Evolutionary conservation across 2,797 vertebrate genomes (phyloP).

Genomic region (Bovichtus variegatus): DNA sequence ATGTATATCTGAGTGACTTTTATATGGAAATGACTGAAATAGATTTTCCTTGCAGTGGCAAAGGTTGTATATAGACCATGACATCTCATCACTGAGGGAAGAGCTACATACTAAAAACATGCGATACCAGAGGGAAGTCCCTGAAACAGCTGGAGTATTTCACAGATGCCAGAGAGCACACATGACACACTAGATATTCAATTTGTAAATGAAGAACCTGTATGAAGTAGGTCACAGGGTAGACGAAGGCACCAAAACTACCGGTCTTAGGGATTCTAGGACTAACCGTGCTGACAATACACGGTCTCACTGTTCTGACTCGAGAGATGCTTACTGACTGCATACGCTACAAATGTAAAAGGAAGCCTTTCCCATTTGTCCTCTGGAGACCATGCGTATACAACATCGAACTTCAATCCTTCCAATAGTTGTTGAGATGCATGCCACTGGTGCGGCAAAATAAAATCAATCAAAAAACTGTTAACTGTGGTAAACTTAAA

Average conservation of each 20-base stretch:
- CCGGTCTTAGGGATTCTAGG: not conserved
- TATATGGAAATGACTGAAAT: conserved; percentile 11
- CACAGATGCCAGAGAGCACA: not conserved
- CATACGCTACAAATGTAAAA: not conserved
- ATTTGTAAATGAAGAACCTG: not conserved
- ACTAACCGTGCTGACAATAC: not conserved
- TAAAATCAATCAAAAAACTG: not conserved
- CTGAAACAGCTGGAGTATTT: conserved; percentile 20
- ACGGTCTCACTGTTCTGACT: not conserved
- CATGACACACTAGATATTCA: not conserved
- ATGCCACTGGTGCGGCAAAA: no score
- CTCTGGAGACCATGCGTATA: not conserved
- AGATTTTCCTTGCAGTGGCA: conserved; percentile 12
- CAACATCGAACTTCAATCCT: not conserved
- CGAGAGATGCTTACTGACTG: not conserved
- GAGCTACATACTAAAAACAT: conserved; percentile 6
- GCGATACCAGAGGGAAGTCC: conserved; percentile 1
- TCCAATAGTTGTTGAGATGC: not conserved
- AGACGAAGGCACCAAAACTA: not conserved
- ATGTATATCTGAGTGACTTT: conserved; percentile 21
- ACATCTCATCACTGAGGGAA: conserved; percentile 20
- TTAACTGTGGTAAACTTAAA: not conserved
- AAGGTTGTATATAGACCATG: conserved; percentile 17
- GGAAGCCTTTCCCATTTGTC: not conserved
- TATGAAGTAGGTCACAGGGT: not conserved